Conservation (phyloP, 1,140 invertebrate species). For the Drosophila navojoa region DNA sequence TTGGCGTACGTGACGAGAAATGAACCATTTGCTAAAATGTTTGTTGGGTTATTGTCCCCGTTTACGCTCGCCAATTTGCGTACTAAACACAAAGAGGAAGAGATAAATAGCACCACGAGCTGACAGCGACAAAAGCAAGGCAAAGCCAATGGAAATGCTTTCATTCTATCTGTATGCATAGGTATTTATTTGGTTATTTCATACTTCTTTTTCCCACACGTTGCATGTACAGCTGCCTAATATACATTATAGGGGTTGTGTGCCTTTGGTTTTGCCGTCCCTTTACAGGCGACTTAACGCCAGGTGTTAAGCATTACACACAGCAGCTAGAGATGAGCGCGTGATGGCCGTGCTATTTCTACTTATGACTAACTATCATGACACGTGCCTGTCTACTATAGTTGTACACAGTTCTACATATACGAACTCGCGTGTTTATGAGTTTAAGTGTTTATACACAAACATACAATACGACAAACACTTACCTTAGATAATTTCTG, state of each 20-base stretch:
- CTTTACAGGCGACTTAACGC: conserved; percentile 38
- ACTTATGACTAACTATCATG: conserved; percentile 11
- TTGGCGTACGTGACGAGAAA: conserved; percentile 64
- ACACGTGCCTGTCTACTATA: conserved; percentile 28
- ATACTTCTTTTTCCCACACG: conserved; percentile 21
- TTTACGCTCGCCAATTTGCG: conserved; percentile 74
- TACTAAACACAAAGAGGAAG: conserved; percentile 64
- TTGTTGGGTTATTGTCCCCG: conserved; percentile 70
- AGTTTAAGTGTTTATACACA: conserved; percentile 8
- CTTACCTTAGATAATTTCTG: conserved; percentile 84
- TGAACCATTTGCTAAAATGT: conserved; percentile 56
- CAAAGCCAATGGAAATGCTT: conserved; percentile 42
- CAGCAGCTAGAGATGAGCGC: conserved; percentile 23
- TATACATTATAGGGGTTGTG: conserved; percentile 16
- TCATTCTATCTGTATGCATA: conserved; percentile 35
- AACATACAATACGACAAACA: conserved; percentile 36
- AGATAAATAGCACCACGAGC: conserved; percentile 28
- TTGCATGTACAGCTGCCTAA: conserved; percentile 41
- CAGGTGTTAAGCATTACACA: conserved; percentile 29
- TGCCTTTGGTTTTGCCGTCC: conserved; percentile 34
- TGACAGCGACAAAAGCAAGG: conserved; percentile 39
- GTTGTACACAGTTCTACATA: conserved; percentile 12
- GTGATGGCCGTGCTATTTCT: background rate
- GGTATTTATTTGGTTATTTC: conserved; percentile 1
- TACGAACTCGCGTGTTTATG: conserved; percentile 2